These are phyloP conservation scores for Microhierax caerulescens DNA, from an alignment of 2,797 vertebrate species.

Conservation along the genomic window DNA sequence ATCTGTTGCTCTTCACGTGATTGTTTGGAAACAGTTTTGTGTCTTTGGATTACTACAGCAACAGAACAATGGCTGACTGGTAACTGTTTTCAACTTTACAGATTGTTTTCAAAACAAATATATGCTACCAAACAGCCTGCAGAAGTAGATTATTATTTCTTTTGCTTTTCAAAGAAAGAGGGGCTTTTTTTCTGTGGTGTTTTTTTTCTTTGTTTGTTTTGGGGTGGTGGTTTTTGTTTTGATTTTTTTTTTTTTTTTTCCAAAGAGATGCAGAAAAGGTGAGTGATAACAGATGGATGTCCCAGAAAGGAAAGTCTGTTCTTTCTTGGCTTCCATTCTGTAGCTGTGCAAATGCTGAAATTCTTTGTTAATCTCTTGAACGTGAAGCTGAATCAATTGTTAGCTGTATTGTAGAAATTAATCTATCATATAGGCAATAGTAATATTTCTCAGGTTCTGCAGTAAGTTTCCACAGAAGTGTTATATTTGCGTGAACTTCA, in stretches of 20 bases:
- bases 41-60: neutral
- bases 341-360: constrained; percentile 39
- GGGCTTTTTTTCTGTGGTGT: neutral
- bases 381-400: neutral
- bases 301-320: neutral
- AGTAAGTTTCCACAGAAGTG: neutral
- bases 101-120: neutral
- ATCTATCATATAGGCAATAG: constrained; percentile 11
- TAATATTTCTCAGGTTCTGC: neutral
- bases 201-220: too few relatives aligned
- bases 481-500: neutral
- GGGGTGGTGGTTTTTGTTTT: too few relatives aligned
- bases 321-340: constrained; percentile 14
- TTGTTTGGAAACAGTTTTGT: neutral
- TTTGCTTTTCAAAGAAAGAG: neutral
- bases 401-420: neutral
- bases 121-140: neutral
- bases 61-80: neutral
- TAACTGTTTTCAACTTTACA: neutral
- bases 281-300: neutral
- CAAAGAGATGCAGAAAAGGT: neutral
- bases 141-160: neutral
- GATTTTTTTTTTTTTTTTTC: neutral
- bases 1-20: neutral
- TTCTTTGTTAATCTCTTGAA: constrained; percentile 51